phyloP scores from a whole-genome alignment of 1,140 invertebrate species.

The Neodiprion virginianus region DNA sequence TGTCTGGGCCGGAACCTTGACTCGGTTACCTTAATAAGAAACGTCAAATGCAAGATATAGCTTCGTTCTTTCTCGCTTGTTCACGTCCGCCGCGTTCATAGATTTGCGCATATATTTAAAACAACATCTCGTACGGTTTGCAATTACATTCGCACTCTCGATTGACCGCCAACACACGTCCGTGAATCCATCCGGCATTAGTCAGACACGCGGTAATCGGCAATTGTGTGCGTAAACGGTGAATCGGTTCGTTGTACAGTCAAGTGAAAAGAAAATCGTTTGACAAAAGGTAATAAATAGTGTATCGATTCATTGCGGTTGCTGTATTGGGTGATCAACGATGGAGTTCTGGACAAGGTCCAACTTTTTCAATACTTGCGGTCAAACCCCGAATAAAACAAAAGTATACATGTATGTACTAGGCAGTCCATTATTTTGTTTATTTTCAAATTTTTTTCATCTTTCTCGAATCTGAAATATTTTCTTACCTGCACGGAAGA shows the following conservation, averaged over 20 bases:
- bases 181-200: neutral
- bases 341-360: no score
- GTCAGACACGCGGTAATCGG: neutral
- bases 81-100: slow-evolving; percentile 17
- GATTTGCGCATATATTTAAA: neutral
- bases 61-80: neutral
- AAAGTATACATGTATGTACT: no score
- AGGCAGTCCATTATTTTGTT: no score
- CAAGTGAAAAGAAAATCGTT: neutral
- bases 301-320: slow-evolving; percentile 12
- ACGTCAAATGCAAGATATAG: slow-evolving; percentile 33
- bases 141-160: neutral
- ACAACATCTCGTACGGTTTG: slow-evolving; percentile 23
- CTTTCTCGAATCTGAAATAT: neutral
- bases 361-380: no score
- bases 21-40: slow-evolving; percentile 53
- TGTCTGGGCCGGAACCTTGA: slow-evolving; percentile 40
- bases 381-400: neutral
- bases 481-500: slow-evolving; percentile 95
- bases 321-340: no score
- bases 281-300: slow-evolving; percentile 10
- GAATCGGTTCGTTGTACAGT: no score
- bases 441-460: neutral
- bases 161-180: neutral
- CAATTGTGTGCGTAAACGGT: neutral